A percentile compares a stretch with the other conserved stretches of the same genome.
Evolutionary conservation across 2,888 invertebrate species (phyloP).

Genomic region (Epinotia nisella): DNA sequence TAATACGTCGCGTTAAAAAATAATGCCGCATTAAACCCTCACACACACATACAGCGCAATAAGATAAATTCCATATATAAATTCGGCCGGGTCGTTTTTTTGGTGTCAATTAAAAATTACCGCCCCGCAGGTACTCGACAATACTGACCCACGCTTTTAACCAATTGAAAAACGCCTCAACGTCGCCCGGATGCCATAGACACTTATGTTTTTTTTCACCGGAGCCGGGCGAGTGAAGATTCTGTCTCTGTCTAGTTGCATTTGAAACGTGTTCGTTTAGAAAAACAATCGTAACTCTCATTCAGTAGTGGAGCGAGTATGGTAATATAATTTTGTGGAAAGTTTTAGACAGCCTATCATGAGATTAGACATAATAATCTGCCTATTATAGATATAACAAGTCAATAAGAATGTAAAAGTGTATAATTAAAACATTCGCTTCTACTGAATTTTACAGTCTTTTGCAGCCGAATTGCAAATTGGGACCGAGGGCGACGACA

Average conservation of each 20-base stretch:
- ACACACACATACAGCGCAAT: slow-evolving; percentile 67
- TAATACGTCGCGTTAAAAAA: slow-evolving; percentile 59
- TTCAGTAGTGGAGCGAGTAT: slow-evolving; percentile 10
- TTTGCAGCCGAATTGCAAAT: too few species aligned
- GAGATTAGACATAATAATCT: background rate
- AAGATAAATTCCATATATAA: slow-evolving; percentile 81
- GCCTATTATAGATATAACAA: background rate
- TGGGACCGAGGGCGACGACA: too few species aligned
- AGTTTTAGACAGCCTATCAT: slow-evolving; percentile 17
- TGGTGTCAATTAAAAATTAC: slow-evolving; percentile 82
- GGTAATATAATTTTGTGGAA: slow-evolving; percentile 18
- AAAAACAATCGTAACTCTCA: slow-evolving; percentile 22
- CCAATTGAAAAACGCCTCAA: slow-evolving; percentile 13
- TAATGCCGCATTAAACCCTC: slow-evolving; percentile 62
- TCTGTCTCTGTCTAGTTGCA: slow-evolving; percentile 28
- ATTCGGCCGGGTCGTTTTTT: slow-evolving; percentile 77
- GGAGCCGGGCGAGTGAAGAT: background rate
- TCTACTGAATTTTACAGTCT: background rate
- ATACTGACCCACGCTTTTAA: slow-evolving; percentile 49
- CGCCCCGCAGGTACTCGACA: slow-evolving; percentile 76
- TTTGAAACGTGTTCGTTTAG: slow-evolving; percentile 32
- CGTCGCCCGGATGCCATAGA: background rate
- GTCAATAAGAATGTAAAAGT: slow-evolving; percentile 2
- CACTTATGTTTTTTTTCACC: background rate
- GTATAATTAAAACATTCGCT: background rate